Evolutionary conservation across 2,113 vertebrate species (phyloP), one percentile per base, ranked within the genome.

Genomic region (Dryoscopus gambensis): DNA sequence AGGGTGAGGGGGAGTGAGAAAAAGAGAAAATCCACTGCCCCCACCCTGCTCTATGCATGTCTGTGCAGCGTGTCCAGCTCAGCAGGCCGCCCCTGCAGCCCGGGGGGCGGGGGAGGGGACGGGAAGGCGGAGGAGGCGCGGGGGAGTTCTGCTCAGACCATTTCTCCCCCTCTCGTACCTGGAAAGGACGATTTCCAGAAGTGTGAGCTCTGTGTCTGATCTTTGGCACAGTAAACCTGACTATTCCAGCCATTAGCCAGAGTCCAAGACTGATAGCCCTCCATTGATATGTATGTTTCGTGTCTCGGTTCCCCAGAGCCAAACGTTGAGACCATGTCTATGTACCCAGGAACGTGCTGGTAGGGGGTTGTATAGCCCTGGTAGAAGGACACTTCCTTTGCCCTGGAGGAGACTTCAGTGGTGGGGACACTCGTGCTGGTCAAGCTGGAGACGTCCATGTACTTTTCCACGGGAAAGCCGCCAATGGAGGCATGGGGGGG

Each of bases 141-240:
- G 52, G n/a, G 76, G 94, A 75, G 74, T 24, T 77, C 73, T 56
- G 39, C 28, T 96, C 84, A 67, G 92, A 84, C 81, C 90, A n/a
- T 69, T 67, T 93, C 68, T 79, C 60, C 85, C 85, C 59, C 64
- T 90, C 78, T n/a, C 98, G 93, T 98, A 99, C 98, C 99, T 98
- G 98, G 96, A 96, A 98, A 98, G 90, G 98, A 98, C 39, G 98
- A 98, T 95, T 99, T 99, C 98, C 98, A 99, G 92, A 98, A 98
- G 95, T 98, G 98, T 59, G 98, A 98, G 87, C 98, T 98, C 96
- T 98, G 98, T 33, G 98, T 97, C 97, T 99, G 98, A 93, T 99
- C 98, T 97, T 98, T 99, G 84, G 97, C 94, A 97, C 98, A 98
- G 96, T 98, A 98, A 95, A 98, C 97, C 97, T 98, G 98, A 95